These are phyloP conservation scores for Tychaedon coryphoeus DNA, from an alignment of 2,113 vertebrate species.

Conservation along the genomic window DNA sequence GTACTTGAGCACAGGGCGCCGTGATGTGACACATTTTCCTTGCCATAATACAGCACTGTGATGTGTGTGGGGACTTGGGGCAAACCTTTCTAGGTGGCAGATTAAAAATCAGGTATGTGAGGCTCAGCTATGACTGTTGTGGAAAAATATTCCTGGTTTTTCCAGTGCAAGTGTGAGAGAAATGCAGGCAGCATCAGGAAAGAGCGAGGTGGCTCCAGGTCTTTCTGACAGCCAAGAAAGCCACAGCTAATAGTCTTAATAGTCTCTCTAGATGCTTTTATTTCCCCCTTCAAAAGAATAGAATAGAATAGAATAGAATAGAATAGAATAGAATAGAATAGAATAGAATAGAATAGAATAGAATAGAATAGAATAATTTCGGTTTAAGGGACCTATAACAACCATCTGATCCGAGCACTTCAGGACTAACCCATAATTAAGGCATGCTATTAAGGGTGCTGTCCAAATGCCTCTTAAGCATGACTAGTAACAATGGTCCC, in stretches of 20 bases:
- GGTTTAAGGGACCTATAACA: background rate
- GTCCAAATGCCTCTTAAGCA: background rate
- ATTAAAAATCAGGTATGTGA: background rate
- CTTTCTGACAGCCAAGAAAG: background rate
- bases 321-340: background rate
- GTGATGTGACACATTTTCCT: background rate
- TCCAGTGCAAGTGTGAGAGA: rapidly evolving
- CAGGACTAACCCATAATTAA: background rate
- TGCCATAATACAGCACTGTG: background rate
- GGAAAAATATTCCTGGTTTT: background rate
- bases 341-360: background rate
- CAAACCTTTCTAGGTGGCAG: background rate
- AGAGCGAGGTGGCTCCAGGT: background rate
- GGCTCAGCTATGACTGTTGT: background rate
- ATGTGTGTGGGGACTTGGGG: background rate
- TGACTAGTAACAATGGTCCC: background rate
- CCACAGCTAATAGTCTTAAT: background rate
- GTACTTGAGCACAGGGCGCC: background rate
- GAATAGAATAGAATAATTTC: background rate
- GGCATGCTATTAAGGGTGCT: background rate
- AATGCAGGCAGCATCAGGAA: background rate
- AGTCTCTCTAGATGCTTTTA: background rate
- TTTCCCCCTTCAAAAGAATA: background rate
- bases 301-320: background rate
- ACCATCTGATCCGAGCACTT: background rate